Percentiles rank a stretch among this genome's conserved stretches.
Evolutionary conservation across 2,888 invertebrate species (phyloP).

Genomic region (Caradrina clavipalpis): DNA sequence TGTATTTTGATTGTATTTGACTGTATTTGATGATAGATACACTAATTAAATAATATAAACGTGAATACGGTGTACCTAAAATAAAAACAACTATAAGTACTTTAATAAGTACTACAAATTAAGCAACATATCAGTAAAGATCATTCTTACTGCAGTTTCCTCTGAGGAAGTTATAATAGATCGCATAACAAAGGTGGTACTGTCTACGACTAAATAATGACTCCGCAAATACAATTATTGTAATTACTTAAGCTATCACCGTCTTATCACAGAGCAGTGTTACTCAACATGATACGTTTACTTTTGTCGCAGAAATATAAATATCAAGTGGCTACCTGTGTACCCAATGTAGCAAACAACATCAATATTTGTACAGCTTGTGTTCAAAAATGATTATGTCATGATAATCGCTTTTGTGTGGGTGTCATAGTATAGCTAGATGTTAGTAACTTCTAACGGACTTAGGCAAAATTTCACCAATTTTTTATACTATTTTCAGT

Average conservation of each 20-base stretch:
- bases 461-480: no score
- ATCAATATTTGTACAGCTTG: neutral
- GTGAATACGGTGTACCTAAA: no score
- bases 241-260: conserved; percentile 18
- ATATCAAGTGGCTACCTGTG: neutral
- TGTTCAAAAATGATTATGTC: neutral
- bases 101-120: neutral
- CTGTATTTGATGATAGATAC: no score
- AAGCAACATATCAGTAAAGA: neutral
- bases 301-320: neutral
- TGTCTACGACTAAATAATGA: neutral
- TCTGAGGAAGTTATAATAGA: neutral
- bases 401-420: neutral
- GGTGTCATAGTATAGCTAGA: no score
- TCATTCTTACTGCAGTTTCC: neutral
- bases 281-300: conserved; percentile 14
- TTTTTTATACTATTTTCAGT: no score
- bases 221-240: neutral
- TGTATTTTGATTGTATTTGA: no score
- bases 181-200: conserved; percentile 21
- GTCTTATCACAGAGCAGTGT: conserved; percentile 10
- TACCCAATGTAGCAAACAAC: neutral
- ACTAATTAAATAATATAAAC: no score
- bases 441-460: no score
- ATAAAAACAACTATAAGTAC: no score